These are phyloP conservation scores for Nannoperca australis DNA, from an alignment of 2,797 vertebrate species.

Conservation along the genomic window DNA sequence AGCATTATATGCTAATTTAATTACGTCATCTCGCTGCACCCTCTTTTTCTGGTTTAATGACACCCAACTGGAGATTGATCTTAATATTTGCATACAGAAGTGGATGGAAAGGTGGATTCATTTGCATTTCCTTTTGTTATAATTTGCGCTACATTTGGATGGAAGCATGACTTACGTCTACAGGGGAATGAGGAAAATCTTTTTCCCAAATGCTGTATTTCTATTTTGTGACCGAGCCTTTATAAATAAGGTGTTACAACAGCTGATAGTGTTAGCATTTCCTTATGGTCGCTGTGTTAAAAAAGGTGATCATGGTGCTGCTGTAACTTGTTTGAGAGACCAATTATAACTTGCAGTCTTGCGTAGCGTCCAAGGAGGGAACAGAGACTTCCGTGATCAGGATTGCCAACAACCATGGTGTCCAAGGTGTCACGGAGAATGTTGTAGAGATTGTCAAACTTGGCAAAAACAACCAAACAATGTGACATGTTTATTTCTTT, in stretches of 20 bases:
- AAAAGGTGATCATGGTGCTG: not conserved
- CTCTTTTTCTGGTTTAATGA: not conserved
- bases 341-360: not conserved
- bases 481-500: not conserved
- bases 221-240: not conserved
- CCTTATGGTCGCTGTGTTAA: slow-evolving; percentile 2
- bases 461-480: not conserved
- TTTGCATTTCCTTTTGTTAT: too few relatives aligned
- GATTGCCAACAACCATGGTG: not conserved
- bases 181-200: too few relatives aligned
- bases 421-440: not conserved
- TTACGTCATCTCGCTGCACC: not conserved
- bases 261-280: not conserved
- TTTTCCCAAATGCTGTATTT: not conserved
- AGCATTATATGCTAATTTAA: not conserved
- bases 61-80: too few relatives aligned
- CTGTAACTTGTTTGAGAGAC: not conserved
- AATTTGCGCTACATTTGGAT: too few relatives aligned
- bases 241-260: slow-evolving; percentile 5
- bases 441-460: not conserved
- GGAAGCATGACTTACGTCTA: too few relatives aligned
- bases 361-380: not conserved
- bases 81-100: too few relatives aligned
- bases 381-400: not conserved
- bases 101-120: too few relatives aligned